Evolutionary conservation across 1,140 invertebrate genomes (phyloP).

Genomic region (Sminthurides bifidus): DNA sequence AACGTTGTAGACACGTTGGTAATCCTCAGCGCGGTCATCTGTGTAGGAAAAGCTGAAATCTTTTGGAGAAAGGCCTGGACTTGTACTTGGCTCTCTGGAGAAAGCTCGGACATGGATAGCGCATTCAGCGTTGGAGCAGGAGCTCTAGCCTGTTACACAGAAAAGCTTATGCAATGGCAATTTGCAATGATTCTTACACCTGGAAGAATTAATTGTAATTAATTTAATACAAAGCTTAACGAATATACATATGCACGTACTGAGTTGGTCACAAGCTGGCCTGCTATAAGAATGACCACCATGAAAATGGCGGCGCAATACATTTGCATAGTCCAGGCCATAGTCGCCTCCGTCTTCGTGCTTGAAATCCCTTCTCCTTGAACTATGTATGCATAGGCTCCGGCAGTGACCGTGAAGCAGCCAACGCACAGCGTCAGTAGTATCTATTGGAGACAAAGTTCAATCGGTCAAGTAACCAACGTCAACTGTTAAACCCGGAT

Average conservation of each 20-base stretch:
- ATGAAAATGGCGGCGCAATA: conserved; percentile 24
- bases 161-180: not conserved
- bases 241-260: conserved; percentile 1
- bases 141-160: conserved; percentile 10
- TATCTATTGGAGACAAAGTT: conserved; percentile 9
- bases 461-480: not conserved
- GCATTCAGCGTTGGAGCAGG: conserved; percentile 18
- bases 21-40: conserved; percentile 22
- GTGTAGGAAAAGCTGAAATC: conserved; percentile 23
- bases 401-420: conserved; percentile 23
- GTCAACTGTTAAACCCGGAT: not conserved
- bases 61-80: conserved; percentile 20
- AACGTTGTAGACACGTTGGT: conserved; percentile 21
- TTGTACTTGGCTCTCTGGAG: conserved; percentile 18
- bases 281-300: conserved; percentile 20
- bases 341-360: not conserved
- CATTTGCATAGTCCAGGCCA: conserved; percentile 16
- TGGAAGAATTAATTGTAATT: not conserved
- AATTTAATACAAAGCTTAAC: not conserved
- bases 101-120: conserved; percentile 15
- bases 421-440: conserved; percentile 18
- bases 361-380: conserved; percentile 23
- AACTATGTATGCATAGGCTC: conserved; percentile 22
- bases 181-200: not conserved
- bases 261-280: conserved; percentile 25